Base-by-base conservation (phyloP, 1,140 invertebrate species). In the Cydia fagiglandana region DNA sequence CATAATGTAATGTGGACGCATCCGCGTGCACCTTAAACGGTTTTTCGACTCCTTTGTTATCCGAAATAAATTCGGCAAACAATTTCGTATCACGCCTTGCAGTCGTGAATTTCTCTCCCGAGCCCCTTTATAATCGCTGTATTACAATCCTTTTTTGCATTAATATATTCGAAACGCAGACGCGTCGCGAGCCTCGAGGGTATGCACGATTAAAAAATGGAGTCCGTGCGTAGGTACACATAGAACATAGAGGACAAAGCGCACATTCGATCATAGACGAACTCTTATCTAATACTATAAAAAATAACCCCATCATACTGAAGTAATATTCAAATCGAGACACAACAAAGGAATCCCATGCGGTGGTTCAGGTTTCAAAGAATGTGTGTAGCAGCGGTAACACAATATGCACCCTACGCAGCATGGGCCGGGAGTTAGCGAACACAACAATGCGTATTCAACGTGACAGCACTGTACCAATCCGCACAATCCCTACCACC, bases 1-100 rank as follows among this genome's bases (percentile, higher is more conserved):
- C 87, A 75, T 88, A 90, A 89, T 85, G 85, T 89, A 89, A 91
- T 85, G 86, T 86, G 82, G 84, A 83, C 81, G 85, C 83, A 91
- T 87, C 84, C 84, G 84, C 80, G 81, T 87, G 84, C 88, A 81
- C 88, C 88, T 91, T 92, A 91, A 92, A 91, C 88, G 89, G 86
- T 87, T 86, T 88, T 85, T 86, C 81, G 82, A 88, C 81, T 84
- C 90, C 88, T 91, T 92, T 92, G 91, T 92, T 90, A 82, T 79
- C 83, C 66, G 78, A 78, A 90, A 92, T 91, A 86, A 91, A 91
- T 86, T 85, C 86, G 82, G 81, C 82, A 86, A 84, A 86, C 78
- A 78, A 79, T 84, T 86, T 85, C 79, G 82, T 86, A 82, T 89
- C 84, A 87, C 83, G 81, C 83, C 78, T 77, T 13, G 76, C 75